Evolutionary conservation across 1,140 invertebrate genomes (phyloP).

Genomic region (Drosophila simulans): DNA sequence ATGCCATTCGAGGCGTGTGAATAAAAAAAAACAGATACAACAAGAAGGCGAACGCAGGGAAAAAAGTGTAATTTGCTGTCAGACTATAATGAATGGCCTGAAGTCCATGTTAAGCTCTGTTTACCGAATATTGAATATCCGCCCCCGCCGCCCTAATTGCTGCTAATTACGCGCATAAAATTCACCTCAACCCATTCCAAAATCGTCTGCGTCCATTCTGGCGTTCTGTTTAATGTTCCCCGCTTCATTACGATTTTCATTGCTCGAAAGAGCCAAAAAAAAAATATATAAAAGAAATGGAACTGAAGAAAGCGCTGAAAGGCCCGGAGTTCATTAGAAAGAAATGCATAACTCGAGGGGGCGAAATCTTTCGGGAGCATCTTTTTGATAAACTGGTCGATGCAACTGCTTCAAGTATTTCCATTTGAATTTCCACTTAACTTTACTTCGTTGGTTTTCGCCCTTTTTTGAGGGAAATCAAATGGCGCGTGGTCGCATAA

Average conservation of each 20-base stretch:
- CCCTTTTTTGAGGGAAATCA: constrained; percentile 50
- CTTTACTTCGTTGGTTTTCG: constrained; percentile 17
- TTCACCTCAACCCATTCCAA: constrained; percentile 12
- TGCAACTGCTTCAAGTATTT: constrained; percentile 47
- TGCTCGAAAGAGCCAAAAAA: constrained; percentile 32
- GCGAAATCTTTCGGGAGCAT: constrained; percentile 39
- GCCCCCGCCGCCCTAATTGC: constrained; percentile 59
- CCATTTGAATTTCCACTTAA: constrained; percentile 37
- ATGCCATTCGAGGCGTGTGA: constrained; percentile 70
- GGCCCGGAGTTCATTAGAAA: constrained; percentile 33
- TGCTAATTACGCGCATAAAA: constrained; percentile 77
- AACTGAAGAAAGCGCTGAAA: constrained; percentile 9
- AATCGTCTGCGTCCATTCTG: constrained; percentile 40
- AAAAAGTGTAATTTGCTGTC: constrained; percentile 37
- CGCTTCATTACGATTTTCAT: constrained; percentile 77
- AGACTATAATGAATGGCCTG: constrained; percentile 51
- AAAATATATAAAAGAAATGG: not conserved
- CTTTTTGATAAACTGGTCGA: constrained; percentile 45
- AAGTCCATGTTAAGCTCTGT: constrained; percentile 53
- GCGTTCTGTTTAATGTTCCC: constrained; percentile 69
- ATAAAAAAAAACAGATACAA: constrained; percentile 25
- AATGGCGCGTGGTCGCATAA: constrained; percentile 72
- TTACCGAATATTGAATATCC: constrained; percentile 53
- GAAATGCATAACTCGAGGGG: constrained; percentile 32
- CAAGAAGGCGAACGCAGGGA: constrained; percentile 1